A percentile compares a stretch with the other conserved stretches of the same genome.
Evolutionary conservation across 2,113 vertebrate species (phyloP).

Genomic region (Larimichthys crocea): DNA sequence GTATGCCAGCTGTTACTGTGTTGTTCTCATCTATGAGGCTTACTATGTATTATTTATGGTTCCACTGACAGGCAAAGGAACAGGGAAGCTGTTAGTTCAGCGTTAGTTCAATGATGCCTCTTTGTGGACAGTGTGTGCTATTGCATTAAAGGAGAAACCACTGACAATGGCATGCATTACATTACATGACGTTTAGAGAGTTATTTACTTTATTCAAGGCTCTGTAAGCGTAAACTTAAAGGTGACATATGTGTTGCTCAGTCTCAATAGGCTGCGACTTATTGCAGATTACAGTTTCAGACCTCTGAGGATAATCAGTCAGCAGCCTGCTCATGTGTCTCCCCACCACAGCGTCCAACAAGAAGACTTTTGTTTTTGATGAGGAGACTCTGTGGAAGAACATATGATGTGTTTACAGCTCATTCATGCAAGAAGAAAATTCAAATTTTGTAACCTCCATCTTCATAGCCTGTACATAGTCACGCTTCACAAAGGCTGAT

Average conservation of each 20-base stretch:
- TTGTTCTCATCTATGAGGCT: conserved; percentile 54
- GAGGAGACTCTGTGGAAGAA: neutral
- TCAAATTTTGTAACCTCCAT: neutral
- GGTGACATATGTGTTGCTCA: neutral
- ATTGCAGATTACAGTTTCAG: neutral
- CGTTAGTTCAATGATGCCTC: conserved; percentile 66
- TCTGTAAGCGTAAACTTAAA: neutral
- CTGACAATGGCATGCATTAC: neutral
- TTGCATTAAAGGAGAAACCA: conserved; percentile 41
- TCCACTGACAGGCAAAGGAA: neutral
- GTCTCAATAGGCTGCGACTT: neutral
- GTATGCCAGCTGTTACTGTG: conserved; percentile 65
- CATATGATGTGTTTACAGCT: neutral
- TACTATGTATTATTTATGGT: conserved; percentile 50
- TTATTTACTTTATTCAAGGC: neutral
- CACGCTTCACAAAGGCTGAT: neutral
- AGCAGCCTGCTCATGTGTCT: neutral
- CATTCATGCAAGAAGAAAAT: neutral
- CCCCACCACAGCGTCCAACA: neutral
- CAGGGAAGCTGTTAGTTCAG: neutral
- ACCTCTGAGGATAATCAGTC: neutral
- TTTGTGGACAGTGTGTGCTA: conserved; percentile 68
- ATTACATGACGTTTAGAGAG: neutral
- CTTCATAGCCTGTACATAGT: neutral
- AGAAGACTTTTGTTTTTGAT: neutral